phyloP scores from a whole-genome alignment of 2,797 vertebrate genomes.

The Meriones psammophilus region DNA sequence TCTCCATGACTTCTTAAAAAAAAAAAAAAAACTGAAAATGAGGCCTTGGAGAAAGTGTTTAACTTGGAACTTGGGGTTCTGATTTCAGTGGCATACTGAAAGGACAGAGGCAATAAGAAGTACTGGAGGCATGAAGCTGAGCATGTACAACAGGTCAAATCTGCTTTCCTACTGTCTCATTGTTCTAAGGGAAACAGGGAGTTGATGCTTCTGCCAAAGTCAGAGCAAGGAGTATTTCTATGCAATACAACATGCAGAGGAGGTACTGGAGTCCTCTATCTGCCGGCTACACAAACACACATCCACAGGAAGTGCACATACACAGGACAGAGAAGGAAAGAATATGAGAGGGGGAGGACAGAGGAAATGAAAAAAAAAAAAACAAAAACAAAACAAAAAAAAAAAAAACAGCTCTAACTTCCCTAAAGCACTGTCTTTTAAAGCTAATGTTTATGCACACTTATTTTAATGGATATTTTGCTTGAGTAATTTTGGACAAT shows the following conservation, averaged over 20 bases:
- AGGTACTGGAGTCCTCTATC: not conserved
- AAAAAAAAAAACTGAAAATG: not conserved
- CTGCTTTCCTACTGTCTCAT: not conserved
- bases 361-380: not conserved
- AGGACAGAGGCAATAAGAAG: not conserved
- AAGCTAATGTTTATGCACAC: conserved; percentile 47
- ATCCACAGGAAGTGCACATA: not conserved
- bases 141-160: not conserved
- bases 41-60: not conserved
- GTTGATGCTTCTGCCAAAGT: not conserved
- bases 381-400: too few relatives aligned
- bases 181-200: not conserved
- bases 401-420: not conserved
- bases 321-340: not conserved
- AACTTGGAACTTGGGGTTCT: not conserved
- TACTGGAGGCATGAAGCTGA: not conserved
- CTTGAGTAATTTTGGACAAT: conserved; percentile 68
- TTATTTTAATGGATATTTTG: conserved; percentile 65
- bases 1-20: not conserved
- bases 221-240: not conserved
- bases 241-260: not conserved
- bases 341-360: not conserved
- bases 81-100: not conserved
- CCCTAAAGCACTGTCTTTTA: conserved; percentile 35
- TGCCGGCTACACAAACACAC: not conserved